Base-by-base conservation (phyloP, 2,888 invertebrate species). In the Cistogaster globosa region DNA sequence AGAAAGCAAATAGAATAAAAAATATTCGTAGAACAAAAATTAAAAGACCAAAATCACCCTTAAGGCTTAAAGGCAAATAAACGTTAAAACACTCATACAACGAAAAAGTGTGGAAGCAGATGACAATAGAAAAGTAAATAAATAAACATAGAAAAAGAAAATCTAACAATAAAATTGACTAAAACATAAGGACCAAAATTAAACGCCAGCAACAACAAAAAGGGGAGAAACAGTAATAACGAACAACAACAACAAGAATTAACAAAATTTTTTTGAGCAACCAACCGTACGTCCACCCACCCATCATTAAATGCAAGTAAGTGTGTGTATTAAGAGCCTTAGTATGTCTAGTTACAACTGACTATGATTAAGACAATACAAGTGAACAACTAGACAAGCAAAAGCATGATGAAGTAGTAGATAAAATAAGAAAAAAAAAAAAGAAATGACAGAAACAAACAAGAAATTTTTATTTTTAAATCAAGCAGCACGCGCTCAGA, bases 41-140 rank as follows among this genome's bases (percentile, higher is more conserved):
- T 65, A 76, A 62, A 82, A 77, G 26, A 74, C 60, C 38, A 69
- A 86, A 87, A 88, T 86, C 88, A 88, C 88, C 90, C 90, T 88
- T 87, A 86, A 87, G 87, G 86, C 87, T 75, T n/a, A 53, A 76
- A 71, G 18, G 55, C 83, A 86, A 86, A 88, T 83, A 86, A 86
- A 53, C 14, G 65, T 48, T 58, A 51, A 45, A 80, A 72, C 51
- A 53, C 60, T 62, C 22, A 48, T 65, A 65, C 48, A 65, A 22
- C 51, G 60, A 67, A 67, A 67, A 68, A 36, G 38, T 67, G 80
- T 67, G 80, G 14, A 62, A 67, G 53, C 18, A 51, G 32, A 77
- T 32, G 62, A 69, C 16, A 48, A 57, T 26, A 11, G 57, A 67
- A 67, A 60, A 38, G 42, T 51, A 60, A 77, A 77, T 45, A 71